Conservation (phyloP, 2,797 vertebrate genomes). For the Notolabrus celidotus region DNA sequence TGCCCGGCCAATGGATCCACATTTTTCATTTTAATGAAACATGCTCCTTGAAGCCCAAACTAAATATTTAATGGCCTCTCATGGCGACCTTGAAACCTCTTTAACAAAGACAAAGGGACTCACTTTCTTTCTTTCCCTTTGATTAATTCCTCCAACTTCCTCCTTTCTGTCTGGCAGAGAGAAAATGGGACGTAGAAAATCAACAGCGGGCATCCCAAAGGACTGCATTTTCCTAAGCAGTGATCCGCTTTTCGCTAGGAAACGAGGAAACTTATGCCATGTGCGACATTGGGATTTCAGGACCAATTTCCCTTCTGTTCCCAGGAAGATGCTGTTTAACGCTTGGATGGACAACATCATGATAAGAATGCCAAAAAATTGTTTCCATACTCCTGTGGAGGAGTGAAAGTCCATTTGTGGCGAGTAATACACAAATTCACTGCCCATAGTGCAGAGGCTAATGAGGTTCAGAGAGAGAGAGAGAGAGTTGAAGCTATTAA, state of each 20-base stretch:
- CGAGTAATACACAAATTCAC: constrained; percentile 33
- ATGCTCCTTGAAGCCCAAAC: constrained; percentile 64
- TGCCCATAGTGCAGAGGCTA: constrained; percentile 30
- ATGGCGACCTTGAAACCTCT: constrained; percentile 66
- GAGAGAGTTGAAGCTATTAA: constrained; percentile 44
- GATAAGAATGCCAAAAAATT: constrained; percentile 18
- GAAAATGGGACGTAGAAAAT: constrained; percentile 32
- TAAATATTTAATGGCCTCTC: constrained; percentile 80
- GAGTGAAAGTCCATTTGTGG: constrained; percentile 10
- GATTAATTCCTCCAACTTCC: constrained; percentile 21
- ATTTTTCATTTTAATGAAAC: constrained; percentile 83
- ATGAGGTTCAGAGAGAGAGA: constrained; percentile 51
- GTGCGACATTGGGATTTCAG: constrained; percentile 47
- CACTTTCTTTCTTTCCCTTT: constrained; percentile 28
- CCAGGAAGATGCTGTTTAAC: constrained; percentile 35
- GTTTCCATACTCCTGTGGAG: constrained; percentile 13
- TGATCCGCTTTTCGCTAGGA: constrained; percentile 28
- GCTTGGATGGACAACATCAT: constrained; percentile 43
- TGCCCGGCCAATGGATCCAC: constrained; percentile 49
- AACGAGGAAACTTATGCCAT: not conserved
- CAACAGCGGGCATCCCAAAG: constrained; percentile 21
- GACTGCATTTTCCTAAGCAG: constrained; percentile 5
- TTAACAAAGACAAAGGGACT: constrained; percentile 61
- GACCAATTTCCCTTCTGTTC: constrained; percentile 33
- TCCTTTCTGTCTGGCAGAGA: not conserved